Conservation (phyloP, 2,797 vertebrate genomes). For the Graptemys geographica region DNA sequence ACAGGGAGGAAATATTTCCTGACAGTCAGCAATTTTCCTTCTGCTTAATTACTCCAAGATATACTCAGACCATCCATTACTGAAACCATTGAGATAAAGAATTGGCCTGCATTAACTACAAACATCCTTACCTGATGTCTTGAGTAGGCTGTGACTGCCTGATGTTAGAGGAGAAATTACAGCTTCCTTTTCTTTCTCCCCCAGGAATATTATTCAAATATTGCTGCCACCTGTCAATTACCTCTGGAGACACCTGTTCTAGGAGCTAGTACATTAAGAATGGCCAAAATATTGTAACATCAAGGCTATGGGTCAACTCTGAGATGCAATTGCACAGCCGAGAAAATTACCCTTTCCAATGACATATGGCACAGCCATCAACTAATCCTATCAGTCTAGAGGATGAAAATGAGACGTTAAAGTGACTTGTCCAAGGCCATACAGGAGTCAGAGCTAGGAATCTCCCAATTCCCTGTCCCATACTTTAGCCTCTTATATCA, state of each 20-base stretch:
- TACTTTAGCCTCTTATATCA: not conserved
- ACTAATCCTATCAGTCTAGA: not conserved
- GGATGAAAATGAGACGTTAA: not conserved
- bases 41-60: constrained; percentile 30
- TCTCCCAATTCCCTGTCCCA: not conserved
- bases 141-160: not conserved
- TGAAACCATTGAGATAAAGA: not conserved
- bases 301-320: not conserved
- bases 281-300: not conserved
- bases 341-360: not conserved
- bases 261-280: not conserved
- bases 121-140: not conserved
- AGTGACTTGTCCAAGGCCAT: not conserved
- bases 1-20: not conserved
- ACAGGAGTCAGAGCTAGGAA: not conserved
- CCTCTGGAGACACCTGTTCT: not conserved
- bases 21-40: constrained; percentile 46
- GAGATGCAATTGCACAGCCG: not conserved
- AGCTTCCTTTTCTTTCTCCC: not conserved
- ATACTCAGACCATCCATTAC: rapidly evolving
- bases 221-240: not conserved
- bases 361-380: not conserved
- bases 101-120: not conserved
- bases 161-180: not conserved
- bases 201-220: not conserved